Base-by-base conservation (phyloP, 2,888 invertebrate species). In the Himalopsyche japonica region DNA sequence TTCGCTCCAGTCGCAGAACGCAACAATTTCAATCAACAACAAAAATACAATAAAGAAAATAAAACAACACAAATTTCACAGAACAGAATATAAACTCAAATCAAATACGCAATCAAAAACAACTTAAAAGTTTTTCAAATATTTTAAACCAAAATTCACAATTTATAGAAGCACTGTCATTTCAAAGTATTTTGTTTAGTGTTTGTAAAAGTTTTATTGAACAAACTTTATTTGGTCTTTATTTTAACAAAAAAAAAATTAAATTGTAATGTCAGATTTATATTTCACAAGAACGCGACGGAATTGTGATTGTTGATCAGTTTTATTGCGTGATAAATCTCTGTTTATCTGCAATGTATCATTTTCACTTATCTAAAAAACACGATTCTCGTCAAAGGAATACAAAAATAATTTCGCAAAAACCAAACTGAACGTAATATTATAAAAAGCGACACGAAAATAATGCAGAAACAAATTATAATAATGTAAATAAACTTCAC, bases 41-140 rank as follows among this genome's bases (percentile, higher is more conserved):
- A 18, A 43, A 79, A 48, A 79, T n/a, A 27, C 24, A 47, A 80
- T 34, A 70, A 70, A 27, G n/a, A 64, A 77, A 49, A 27, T 78
- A 77, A 64, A 57, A 37, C 78, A 82, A 48, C 77, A 49, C 82
- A 47, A 37, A 34, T 78, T 78, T 49, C 47, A 70, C 78, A 34
- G 37, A 78, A 79, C 57, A 64, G 30, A 70, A 70, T 70, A 70
- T 27, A 70, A 70, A 70, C 70, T 82, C 49, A 77, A 47, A 82
- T 49, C 47, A 82, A 82, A 82, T 34, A 77, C 48, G 32, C 34
- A 49, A 49, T 77, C 77, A 79, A 79, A 82, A 37, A 34, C 82
- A 82, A 77, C 18, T 77, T 32, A 78, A 78, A 82, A 82, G 82
- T 82, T 57, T 70, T 70, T 12, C 2, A 70, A 70, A 27, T 27